Percentiles rank a stretch among this genome's conserved stretches.
These are phyloP conservation scores for Parazoanthus darwini DNA, from an alignment of 92 coral and sea anemone genomes.

Conservation along the genomic window DNA sequence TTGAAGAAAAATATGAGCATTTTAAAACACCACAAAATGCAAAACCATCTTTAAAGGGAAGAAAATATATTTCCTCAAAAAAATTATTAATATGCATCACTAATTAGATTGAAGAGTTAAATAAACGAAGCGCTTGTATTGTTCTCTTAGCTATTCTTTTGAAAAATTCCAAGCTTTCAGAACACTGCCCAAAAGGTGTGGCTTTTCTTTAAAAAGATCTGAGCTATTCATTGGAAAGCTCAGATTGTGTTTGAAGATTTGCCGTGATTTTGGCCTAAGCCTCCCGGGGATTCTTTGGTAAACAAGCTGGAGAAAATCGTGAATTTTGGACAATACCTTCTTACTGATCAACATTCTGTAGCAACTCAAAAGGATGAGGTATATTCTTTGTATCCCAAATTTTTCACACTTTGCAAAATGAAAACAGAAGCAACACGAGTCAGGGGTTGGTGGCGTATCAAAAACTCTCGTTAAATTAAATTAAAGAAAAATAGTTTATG, in stretches of 20 bases:
- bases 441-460: neutral
- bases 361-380: neutral
- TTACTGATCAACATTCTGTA: neutral
- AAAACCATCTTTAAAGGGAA: slow-evolving; percentile 35
- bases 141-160: slow-evolving; percentile 61
- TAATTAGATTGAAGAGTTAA: slow-evolving; percentile 46
- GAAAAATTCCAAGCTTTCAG: slow-evolving; percentile 39
- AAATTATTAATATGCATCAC: slow-evolving; percentile 48
- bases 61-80: slow-evolving; percentile 20
- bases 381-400: slow-evolving; percentile 1
- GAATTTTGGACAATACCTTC: slow-evolving; percentile 2
- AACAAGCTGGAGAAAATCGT: neutral
- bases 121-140: slow-evolving; percentile 45
- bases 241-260: slow-evolving; percentile 21
- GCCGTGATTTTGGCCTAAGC: slow-evolving; percentile 12
- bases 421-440: neutral
- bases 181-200: slow-evolving; percentile 34
- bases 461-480: neutral
- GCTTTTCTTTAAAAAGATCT: slow-evolving; percentile 15
- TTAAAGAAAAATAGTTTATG: slow-evolving; percentile 5
- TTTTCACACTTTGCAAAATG: slow-evolving; percentile 15
- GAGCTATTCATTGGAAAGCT: slow-evolving; percentile 25
- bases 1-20: slow-evolving; percentile 1
- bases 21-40: neutral
- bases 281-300: slow-evolving; percentile 19